phyloP scores from a whole-genome alignment of 1,140 invertebrate genomes.

The Nixonia krombeini region DNA sequence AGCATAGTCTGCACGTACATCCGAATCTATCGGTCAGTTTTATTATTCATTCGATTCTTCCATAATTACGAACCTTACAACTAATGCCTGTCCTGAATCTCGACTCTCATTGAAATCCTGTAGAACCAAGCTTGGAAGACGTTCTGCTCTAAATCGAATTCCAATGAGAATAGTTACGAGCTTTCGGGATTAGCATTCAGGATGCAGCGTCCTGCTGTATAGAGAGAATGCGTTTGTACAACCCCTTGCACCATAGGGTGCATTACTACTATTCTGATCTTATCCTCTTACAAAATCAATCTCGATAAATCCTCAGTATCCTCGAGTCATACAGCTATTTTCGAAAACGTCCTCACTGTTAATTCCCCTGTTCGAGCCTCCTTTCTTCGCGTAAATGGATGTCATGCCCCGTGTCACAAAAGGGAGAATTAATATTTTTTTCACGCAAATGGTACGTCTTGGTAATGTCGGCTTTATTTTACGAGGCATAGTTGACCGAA shows the following conservation, averaged over 20 bases:
- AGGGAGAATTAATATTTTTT: constrained; percentile 51
- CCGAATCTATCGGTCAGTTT: constrained; percentile 1
- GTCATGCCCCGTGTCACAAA: constrained; percentile 32
- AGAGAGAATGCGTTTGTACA: constrained; percentile 36
- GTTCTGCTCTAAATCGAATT: constrained; percentile 44
- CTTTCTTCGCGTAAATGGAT: constrained; percentile 12
- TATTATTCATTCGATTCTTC: constrained; percentile 14
- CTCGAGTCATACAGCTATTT: constrained; percentile 28
- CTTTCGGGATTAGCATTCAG: constrained; percentile 45
- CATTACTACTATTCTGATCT: constrained; percentile 37
- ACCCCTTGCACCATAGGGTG: constrained; percentile 32
- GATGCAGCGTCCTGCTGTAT: constrained; percentile 28
- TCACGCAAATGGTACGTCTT: constrained; percentile 36
- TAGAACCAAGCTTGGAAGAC: constrained; percentile 25
- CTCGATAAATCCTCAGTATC: constrained; percentile 52
- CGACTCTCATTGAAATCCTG: constrained; percentile 28
- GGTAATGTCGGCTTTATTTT: constrained; percentile 34
- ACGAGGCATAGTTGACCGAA: too few relatives aligned
- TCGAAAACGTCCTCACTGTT: constrained; percentile 43
- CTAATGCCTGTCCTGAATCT: constrained; percentile 27
- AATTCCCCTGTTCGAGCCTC: constrained; percentile 31
- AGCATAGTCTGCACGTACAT: neutral
- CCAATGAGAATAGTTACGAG: constrained; percentile 46
- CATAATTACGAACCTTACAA: constrained; percentile 32
- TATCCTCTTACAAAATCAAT: constrained; percentile 53